Conservation (phyloP, 2,888 invertebrate genomes). For the Ophonus ardosiacus region DNA sequence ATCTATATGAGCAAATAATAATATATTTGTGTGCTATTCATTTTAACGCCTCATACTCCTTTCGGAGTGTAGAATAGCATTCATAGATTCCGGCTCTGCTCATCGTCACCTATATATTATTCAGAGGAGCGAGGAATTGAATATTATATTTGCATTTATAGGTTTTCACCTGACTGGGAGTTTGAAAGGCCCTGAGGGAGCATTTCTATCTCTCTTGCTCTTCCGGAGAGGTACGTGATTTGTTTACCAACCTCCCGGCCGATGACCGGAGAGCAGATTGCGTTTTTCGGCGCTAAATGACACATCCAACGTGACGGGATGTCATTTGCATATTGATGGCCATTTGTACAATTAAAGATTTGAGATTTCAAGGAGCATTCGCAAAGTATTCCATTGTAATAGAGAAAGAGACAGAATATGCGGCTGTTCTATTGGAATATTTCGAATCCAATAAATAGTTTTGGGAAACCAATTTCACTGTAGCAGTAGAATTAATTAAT, state of each 20-base stretch:
- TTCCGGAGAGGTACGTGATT: constrained; percentile 62
- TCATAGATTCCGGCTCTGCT: neutral
- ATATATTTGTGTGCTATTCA: neutral
- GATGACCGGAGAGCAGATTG: constrained; percentile 54
- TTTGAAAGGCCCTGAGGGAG: neutral
- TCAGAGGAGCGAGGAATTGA: constrained; percentile 60
- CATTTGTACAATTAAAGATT: constrained; percentile 45
- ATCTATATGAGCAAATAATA: neutral
- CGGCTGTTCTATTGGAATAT: constrained; percentile 15
- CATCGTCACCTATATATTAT: constrained; percentile 63
- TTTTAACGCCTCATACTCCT: neutral
- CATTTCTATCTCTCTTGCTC: neutral
- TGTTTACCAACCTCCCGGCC: constrained; percentile 51
- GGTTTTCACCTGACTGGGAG: constrained; percentile 56
- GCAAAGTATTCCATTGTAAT: constrained; percentile 2
- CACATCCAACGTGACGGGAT: constrained; percentile 52
- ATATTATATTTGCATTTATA: constrained; percentile 65
- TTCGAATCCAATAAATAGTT: constrained; percentile 42
- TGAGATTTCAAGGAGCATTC: neutral
- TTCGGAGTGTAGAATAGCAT: neutral
- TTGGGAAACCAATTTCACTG: constrained; percentile 44
- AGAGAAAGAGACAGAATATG: neutral
- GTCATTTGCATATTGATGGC: constrained; percentile 55
- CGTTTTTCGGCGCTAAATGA: constrained; percentile 50
- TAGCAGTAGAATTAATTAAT: constrained; percentile 39